Conservation (phyloP, 2,113 vertebrate genomes). For the Elephas maximus region DNA sequence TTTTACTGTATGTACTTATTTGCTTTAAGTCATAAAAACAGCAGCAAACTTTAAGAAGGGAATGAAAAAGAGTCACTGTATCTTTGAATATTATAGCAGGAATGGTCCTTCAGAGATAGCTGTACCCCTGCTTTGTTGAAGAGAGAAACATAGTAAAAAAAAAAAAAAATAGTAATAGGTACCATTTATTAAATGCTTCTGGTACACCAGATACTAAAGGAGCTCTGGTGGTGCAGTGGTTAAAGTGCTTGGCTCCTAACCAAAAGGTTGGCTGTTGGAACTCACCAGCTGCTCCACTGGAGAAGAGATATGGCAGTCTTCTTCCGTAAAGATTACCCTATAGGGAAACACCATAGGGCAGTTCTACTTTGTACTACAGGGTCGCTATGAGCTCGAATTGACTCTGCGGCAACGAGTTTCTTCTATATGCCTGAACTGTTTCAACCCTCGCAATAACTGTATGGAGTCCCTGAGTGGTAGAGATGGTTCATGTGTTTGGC, state of each 20-base stretch:
- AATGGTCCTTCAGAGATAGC: not conserved
- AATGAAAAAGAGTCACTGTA: not conserved
- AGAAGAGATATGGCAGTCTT: too few relatives aligned
- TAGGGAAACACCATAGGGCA: too few relatives aligned
- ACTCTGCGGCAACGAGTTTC: not conserved
- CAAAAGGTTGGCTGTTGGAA: not conserved
- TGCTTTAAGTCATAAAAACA: not conserved
- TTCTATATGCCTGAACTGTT: not conserved
- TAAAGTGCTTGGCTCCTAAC: not conserved
- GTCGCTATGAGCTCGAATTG: not conserved
- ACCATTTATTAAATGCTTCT: not conserved
- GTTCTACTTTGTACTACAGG: too few relatives aligned
- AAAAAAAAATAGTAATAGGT: not conserved
- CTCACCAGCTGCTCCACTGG: too few relatives aligned
- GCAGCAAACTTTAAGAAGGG: not conserved
- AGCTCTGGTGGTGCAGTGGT: not conserved
- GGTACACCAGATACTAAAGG: not conserved
- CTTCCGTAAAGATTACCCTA: too few relatives aligned
- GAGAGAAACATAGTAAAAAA: not conserved
- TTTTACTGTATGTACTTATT: constrained; percentile 12
- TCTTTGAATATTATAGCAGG: not conserved
- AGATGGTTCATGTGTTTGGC: not conserved
- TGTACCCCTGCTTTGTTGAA: too few relatives aligned
- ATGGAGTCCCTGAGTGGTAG: not conserved
- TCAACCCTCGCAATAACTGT: not conserved